Evolutionary conservation across 2,113 vertebrate genomes (phyloP).

Genomic region (Hipposideros armiger): DNA sequence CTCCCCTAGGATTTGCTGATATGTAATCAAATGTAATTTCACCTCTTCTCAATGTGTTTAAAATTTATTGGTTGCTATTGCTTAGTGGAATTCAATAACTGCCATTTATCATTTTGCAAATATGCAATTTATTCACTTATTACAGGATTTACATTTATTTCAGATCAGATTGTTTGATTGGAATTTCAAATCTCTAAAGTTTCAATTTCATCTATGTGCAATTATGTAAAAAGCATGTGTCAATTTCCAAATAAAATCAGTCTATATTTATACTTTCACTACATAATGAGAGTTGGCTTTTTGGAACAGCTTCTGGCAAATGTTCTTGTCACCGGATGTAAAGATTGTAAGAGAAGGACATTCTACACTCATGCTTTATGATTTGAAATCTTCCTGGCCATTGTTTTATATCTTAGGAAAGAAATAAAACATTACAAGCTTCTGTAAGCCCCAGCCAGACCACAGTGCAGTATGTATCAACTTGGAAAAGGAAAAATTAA

Average conservation of each 20-base stretch:
- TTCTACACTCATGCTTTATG: not conserved
- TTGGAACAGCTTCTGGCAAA: constrained; percentile 39
- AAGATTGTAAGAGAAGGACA: constrained; percentile 27
- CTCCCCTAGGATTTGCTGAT: constrained; percentile 34
- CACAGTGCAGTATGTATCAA: not conserved
- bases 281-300: constrained; percentile 16
- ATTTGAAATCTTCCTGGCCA: constrained; percentile 30
- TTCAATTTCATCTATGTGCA: constrained; percentile 64
- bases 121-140: constrained; percentile 65
- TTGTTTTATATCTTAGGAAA: constrained; percentile 12
- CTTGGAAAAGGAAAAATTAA: constrained; percentile 11
- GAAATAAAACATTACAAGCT: constrained; percentile 5
- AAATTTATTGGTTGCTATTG: constrained; percentile 68
- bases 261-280: constrained; percentile 73
- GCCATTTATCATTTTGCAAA: constrained; percentile 72
- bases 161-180: constrained; percentile 70
- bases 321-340: constrained; percentile 25
- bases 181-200: constrained; percentile 70
- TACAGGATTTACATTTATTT: constrained; percentile 68
- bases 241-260: constrained; percentile 76
- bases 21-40: constrained; percentile 74
- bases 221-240: constrained; percentile 64
- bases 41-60: constrained; percentile 42
- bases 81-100: constrained; percentile 68
- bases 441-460: not conserved